Base-by-base conservation (phyloP, 2,888 invertebrate species). In the Troides helena region DNA sequence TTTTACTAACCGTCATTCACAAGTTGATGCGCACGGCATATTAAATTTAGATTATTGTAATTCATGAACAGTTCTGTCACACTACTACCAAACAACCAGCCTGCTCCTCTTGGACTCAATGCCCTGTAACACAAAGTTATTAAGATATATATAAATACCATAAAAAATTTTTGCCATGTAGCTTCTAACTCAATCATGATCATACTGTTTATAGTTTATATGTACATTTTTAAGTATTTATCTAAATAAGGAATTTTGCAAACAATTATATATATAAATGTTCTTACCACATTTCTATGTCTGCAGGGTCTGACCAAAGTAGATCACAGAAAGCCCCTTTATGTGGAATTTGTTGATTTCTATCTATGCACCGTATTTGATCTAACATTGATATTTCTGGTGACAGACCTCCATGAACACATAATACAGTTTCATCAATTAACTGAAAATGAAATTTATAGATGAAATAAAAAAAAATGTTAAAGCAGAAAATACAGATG, bases 251-350 rank as follows among this genome's bases (percentile, higher is more conserved):
- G 18, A n/a, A n/a, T 53, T 7, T n/a, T 14, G 18, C n/a, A n/a
- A 18, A n/a, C n/a, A n/a, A 21, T 53, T 46, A 14, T 12, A 46
- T n/a, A 53, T n/a, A n/a, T 18, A n/a, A 0, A 53, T 7, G 53
- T 65, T 77, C 87, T 81, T 86, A 95, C 98, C 99, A 99, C 78
- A 95, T 95, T 73, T 98, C 97, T 69, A 99, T 96, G 82, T 99
- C 99, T 82, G 99, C 99, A 50, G 99, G 99, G 92, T 99, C 99
- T 6, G 99, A 99, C 99, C 99, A 99, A 66, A 99, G 96, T 76
- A 99, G 94, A 94, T 99, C 99, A 95, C 99, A 99, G 87, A 99
- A 98, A 64, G 98, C 97, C 73, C 99, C 99, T 94, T 98, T 98
- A 85, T 99, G 98, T 60, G 99, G 99, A 83, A 99, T 99, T 94